phyloP scores from a whole-genome alignment of 2,888 invertebrate species.

The Strigamia maritima region DNA sequence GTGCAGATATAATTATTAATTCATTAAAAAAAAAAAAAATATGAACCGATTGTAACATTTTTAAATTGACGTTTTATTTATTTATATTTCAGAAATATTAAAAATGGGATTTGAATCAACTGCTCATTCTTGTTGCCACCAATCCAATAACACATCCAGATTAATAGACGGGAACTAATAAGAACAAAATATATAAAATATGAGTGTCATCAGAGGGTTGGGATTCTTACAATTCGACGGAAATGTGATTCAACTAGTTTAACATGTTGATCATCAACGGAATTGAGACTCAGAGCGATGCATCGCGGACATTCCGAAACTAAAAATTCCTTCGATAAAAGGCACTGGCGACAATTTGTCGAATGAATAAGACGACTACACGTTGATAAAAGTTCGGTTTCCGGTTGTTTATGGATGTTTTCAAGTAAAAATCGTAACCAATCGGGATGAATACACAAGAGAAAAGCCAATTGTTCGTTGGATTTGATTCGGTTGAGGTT shows the following conservation, averaged over 20 bases:
- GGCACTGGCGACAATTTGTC: not conserved
- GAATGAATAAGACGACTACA: not conserved
- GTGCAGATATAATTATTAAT: too few species aligned
- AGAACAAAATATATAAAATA: not conserved
- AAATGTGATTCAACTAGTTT: not conserved
- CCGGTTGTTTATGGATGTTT: not conserved
- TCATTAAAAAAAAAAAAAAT: too few species aligned
- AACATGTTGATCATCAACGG: not conserved
- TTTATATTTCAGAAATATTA: not conserved
- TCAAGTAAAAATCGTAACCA: not conserved
- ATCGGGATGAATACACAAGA: not conserved
- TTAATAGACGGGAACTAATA: not conserved
- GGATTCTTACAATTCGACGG: not conserved
- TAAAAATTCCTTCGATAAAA: not conserved
- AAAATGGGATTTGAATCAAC: not conserved
- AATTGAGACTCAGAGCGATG: not conserved
- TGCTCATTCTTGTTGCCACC: not conserved
- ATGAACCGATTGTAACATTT: slow-evolving; percentile 34
- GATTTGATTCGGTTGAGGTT: not conserved
- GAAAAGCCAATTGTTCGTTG: not conserved
- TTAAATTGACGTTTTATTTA: not conserved
- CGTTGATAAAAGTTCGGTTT: not conserved
- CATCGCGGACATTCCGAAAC: not conserved
- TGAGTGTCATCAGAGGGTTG: too few species aligned
- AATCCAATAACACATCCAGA: not conserved